Evolutionary conservation across 2,113 vertebrate species (phyloP).

Genomic region (Rhipidura dahli): DNA sequence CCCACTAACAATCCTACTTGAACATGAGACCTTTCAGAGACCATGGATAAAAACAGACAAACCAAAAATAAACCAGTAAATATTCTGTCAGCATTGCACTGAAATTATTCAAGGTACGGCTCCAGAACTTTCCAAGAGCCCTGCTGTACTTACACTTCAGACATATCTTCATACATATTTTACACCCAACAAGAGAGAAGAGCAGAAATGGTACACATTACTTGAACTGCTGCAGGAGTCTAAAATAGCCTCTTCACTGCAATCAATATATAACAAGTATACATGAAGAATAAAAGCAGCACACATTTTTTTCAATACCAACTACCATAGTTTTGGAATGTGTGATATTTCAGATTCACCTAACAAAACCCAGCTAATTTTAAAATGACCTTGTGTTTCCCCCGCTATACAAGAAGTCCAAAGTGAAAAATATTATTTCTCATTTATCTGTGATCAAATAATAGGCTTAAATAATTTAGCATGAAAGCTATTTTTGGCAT

Average conservation of each 20-base stretch:
- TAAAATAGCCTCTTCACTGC: background rate
- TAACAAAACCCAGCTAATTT: background rate
- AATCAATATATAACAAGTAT: background rate
- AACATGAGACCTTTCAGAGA: background rate
- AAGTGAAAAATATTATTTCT: background rate
- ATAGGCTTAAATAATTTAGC: background rate
- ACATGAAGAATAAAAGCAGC: background rate
- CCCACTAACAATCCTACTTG: background rate
- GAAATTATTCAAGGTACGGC: background rate
- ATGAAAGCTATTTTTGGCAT: conserved; percentile 50
- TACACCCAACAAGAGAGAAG: conserved; percentile 18
- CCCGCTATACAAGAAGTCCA: background rate
- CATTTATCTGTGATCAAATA: background rate
- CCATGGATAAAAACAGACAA: background rate
- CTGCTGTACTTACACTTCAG: background rate
- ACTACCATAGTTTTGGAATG: background rate
- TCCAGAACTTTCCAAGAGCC: background rate
- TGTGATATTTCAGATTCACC: background rate
- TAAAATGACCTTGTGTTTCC: background rate
- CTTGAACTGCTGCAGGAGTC: background rate
- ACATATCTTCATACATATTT: conserved; percentile 42
- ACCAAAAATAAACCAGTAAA: conserved; percentile 1
- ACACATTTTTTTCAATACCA: background rate
- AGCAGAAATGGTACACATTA: background rate
- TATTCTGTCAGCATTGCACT: background rate